Percentiles rank a stretch among this genome's conserved stretches.
Conservation (phyloP, 2,113 vertebrate species). For the Etheostoma spectabile region DNA sequence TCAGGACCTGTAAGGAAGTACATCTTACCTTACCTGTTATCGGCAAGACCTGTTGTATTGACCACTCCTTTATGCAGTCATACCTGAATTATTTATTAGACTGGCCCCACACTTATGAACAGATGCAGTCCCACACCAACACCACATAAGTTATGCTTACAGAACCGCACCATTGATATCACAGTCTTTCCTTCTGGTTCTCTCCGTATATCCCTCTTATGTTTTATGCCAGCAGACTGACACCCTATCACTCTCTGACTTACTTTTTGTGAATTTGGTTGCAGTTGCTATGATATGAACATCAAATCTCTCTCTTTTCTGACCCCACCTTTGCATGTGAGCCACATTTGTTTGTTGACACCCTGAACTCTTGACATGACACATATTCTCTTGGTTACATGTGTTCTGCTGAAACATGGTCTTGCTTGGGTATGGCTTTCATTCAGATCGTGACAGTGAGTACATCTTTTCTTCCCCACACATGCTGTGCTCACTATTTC, state of each 20-base stretch:
- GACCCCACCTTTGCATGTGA: constrained; percentile 12
- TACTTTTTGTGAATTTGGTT: constrained; percentile 4
- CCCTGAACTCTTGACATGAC: constrained; percentile 36
- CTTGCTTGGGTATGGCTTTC: constrained; percentile 24
- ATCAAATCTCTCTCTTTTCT: constrained; percentile 21
- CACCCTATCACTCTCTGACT: constrained; percentile 27
- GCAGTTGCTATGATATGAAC: constrained; percentile 21
- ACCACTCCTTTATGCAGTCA: constrained; percentile 61
- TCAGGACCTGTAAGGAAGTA: constrained; percentile 14
- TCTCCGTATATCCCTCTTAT: constrained; percentile 17
- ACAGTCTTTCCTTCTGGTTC: constrained; percentile 11
- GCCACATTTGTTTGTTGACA: constrained; percentile 48
- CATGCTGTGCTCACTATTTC: constrained; percentile 45
- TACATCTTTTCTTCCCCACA: constrained; percentile 19
- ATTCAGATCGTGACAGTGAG: constrained; percentile 21
- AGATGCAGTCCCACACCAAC: constrained; percentile 41
- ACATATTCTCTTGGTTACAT: constrained; percentile 26
- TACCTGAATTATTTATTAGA: constrained; percentile 71
- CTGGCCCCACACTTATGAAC: constrained; percentile 54
- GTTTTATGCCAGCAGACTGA: constrained; percentile 24
- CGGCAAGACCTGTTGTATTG: constrained; percentile 49
- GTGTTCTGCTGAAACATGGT: constrained; percentile 9
- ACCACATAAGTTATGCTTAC: constrained; percentile 56
- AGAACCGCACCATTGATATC: constrained; percentile 28
- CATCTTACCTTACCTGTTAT: constrained; percentile 46